Base-by-base conservation (phyloP, 2,113 vertebrate genomes). In the Podiceps cristatus region DNA sequence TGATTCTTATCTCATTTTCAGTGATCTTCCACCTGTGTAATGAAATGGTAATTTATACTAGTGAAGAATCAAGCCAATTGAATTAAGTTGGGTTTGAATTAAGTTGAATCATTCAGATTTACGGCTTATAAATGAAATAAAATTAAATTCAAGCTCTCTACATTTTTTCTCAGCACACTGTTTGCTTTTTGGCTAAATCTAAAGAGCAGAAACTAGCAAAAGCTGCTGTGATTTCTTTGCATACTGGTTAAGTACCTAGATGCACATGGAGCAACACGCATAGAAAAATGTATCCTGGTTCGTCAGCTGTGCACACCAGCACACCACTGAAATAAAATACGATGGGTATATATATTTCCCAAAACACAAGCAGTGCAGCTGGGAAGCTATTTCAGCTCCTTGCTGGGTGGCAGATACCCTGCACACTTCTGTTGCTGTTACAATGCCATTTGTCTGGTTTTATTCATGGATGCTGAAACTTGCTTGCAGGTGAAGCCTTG, bases 401-500 rank as follows among this genome's bases (percentile, higher is more conserved):
- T 27, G 52, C 37, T 29, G 35, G 64, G 44, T 68, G 33, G 19
- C 82, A 72, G 49, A 25, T 28, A 13, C 35, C 45, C 56, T 67
- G 33, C 47, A 15, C 1, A 5, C 59, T 68, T 69, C 71, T 62
- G 24, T 45, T 35, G 52, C 49, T 44, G 10, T 29, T 58, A 27
- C 5, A 15, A 0, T 24, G 44, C 37, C 25, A 3, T 77, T 74
- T 45, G 3, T 12, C n/a, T 73, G 50, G 6, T 18, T 88, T 66
- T 53, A 31, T 40, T 92, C 75, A 73, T 0, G 11, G 18, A 11
- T 29, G 31, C 73, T 82, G 28, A 45, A 69, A 71, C 42, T 95
- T 81, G 35, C 49, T 92, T 76, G 59, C 97, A 99, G 99, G 99
- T 45, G 99, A 99, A 98, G 99, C 99, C 49, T 97, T 99, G 78